A percentile compares a stretch with the other conserved stretches of the same genome.
Evolutionary conservation across 2,888 invertebrate genomes (phyloP).

Genomic region (Lasioglossum leucozonium): DNA sequence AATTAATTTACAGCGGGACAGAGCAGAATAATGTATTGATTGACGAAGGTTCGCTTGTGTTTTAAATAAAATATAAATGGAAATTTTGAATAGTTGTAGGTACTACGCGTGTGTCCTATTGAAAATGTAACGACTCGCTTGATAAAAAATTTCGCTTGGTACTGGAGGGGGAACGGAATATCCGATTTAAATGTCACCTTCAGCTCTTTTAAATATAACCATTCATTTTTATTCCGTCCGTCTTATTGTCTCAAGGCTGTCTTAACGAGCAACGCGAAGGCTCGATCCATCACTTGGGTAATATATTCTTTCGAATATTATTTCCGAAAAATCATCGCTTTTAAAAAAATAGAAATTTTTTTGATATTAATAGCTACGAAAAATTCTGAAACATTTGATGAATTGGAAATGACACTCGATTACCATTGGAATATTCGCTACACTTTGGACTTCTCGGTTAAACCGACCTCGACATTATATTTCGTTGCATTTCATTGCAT

Average conservation of each 20-base stretch:
- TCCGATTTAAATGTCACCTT: conserved; percentile 5
- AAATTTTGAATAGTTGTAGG: too few relatives aligned
- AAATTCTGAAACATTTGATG: neutral
- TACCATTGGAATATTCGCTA: neutral
- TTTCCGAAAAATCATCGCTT: neutral
- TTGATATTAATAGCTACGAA: neutral
- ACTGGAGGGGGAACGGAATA: neutral
- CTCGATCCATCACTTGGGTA: neutral
- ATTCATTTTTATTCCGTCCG: conserved; percentile 1
- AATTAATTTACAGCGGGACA: neutral
- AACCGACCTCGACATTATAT: neutral
- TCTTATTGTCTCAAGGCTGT: neutral
- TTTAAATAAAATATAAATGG: neutral
- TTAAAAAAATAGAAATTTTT: neutral
- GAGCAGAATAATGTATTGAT: neutral
- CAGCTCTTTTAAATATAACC: conserved; percentile 6
- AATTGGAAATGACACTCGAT: neutral
- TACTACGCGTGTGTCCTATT: neutral
- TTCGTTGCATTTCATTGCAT: neutral
- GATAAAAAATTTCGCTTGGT: neutral
- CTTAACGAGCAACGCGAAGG: neutral
- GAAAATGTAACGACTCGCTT: neutral
- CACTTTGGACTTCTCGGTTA: neutral
- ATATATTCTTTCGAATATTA: neutral
- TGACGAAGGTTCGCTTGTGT: too few relatives aligned